Conservation (phyloP, 2,113 vertebrate genomes). For the Ornithorhynchus anatinus region DNA sequence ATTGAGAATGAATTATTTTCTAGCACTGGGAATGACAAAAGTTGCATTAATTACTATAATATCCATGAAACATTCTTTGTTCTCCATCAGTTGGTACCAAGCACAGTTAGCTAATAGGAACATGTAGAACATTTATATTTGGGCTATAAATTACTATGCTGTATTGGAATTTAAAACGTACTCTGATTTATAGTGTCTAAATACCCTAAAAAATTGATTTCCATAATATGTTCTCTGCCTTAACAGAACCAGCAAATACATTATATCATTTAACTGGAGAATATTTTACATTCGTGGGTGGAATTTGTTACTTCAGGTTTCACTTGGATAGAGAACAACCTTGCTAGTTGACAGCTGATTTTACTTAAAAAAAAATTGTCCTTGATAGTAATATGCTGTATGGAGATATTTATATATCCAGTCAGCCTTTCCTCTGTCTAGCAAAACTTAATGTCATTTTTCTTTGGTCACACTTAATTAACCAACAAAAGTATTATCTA, state of each 20-base stretch:
- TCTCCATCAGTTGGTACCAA: background rate
- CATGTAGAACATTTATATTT: background rate
- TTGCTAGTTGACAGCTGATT: background rate
- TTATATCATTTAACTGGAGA: background rate
- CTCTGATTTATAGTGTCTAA: background rate
- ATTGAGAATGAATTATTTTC: background rate
- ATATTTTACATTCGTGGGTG: background rate
- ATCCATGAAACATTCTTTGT: background rate
- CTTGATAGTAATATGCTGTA: no score
- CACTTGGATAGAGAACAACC: background rate
- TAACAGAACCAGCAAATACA: background rate
- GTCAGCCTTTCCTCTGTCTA: no score
- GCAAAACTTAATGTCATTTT: no score
- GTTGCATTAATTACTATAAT: background rate
- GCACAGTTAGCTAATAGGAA: background rate
- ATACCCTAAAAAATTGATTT: constrained; percentile 1
- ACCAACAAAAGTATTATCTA: no score
- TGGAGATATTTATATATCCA: no score
- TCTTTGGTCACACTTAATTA: no score
- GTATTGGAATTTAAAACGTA: background rate
- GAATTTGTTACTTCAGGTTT: background rate
- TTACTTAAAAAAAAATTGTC: background rate
- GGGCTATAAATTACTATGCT: background rate
- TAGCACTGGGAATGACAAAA: background rate
- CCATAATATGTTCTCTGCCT: background rate